Evolutionary conservation across 2,888 invertebrate genomes (phyloP).

Genomic region (Pyrgus malvae): DNA sequence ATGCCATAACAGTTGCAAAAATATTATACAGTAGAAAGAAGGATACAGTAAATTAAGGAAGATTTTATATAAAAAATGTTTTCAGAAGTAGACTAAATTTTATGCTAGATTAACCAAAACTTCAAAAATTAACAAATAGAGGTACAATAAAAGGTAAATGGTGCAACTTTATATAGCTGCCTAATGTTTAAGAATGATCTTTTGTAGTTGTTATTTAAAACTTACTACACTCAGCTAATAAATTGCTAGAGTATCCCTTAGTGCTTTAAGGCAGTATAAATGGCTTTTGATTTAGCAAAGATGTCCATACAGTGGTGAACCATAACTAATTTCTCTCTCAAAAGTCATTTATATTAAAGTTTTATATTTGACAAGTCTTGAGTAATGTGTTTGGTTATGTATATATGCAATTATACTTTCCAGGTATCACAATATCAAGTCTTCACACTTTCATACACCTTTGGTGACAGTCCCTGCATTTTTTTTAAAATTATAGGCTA

Average conservation of each 20-base stretch:
- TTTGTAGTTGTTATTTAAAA: neutral
- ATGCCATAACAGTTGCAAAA: no score
- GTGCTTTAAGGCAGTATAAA: neutral
- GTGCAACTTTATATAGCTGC: no score
- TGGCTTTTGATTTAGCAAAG: slow-evolving; percentile 1
- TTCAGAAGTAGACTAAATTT: no score
- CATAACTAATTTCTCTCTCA: neutral
- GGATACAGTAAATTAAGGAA: no score
- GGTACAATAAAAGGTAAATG: neutral
- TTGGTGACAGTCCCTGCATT: slow-evolving; percentile 32
- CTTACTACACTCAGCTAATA: neutral
- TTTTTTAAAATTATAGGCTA: neutral
- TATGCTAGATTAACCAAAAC: no score
- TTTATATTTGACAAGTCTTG: slow-evolving; percentile 17
- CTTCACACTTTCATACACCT: slow-evolving; percentile 45
- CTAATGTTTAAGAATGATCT: no score
- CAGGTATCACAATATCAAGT: slow-evolving; percentile 72
- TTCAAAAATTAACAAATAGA: no score
- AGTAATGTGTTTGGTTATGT: slow-evolving; percentile 31
- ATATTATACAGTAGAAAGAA: no score
- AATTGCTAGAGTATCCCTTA: neutral
- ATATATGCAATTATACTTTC: slow-evolving; percentile 68
- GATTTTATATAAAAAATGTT: no score
- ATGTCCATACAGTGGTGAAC: no score
- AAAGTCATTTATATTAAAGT: slow-evolving; percentile 15